phyloP scores from a whole-genome alignment of 2,888 invertebrate genomes.

The Drosophila testacea region DNA sequence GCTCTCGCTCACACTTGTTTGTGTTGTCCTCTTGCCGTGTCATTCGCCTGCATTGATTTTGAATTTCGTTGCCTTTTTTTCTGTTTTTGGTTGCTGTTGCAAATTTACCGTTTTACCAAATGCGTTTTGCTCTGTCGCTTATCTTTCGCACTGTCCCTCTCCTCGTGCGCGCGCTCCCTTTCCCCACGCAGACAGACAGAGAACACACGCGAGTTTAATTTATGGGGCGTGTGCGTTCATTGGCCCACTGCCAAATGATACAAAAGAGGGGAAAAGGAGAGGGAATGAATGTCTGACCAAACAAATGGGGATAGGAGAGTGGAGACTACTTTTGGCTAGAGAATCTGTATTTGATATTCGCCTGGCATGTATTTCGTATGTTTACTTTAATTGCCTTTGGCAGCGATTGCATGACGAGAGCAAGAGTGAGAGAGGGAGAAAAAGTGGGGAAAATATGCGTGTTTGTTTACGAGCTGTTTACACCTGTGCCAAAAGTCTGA shows the following conservation, averaged over 20 bases:
- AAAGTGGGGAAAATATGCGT: background rate
- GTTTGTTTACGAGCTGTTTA: slow-evolving; percentile 67
- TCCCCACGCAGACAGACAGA: slow-evolving; percentile 17
- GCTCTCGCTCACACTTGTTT: slow-evolving; percentile 4
- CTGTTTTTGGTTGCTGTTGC: slow-evolving; percentile 26
- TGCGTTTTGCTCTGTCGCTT: slow-evolving; percentile 62
- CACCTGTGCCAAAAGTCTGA: slow-evolving; percentile 64
- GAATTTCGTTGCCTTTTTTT: slow-evolving; percentile 22
- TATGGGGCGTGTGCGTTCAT: slow-evolving; percentile 69
- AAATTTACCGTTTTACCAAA: slow-evolving; percentile 68
- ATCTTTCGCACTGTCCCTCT: slow-evolving; percentile 35
- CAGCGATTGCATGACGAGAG: slow-evolving; percentile 10
- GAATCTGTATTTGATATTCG: slow-evolving; percentile 56
- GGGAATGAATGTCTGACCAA: slow-evolving; percentile 22
- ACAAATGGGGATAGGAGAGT: background rate
- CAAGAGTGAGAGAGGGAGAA: background rate
- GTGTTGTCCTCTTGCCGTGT: slow-evolving; percentile 42
- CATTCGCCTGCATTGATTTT: slow-evolving; percentile 72
- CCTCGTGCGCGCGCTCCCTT: background rate
- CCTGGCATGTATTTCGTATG: slow-evolving; percentile 47
- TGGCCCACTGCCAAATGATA: slow-evolving; percentile 68
- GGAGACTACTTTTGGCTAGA: slow-evolving; percentile 12
- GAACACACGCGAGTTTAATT: slow-evolving; percentile 67
- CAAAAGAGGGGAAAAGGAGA: background rate
- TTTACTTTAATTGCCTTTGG: slow-evolving; percentile 71